These are phyloP conservation scores for Teinopalpus imperialis DNA, from an alignment of 2,888 invertebrate genomes.

Conservation along the genomic window DNA sequence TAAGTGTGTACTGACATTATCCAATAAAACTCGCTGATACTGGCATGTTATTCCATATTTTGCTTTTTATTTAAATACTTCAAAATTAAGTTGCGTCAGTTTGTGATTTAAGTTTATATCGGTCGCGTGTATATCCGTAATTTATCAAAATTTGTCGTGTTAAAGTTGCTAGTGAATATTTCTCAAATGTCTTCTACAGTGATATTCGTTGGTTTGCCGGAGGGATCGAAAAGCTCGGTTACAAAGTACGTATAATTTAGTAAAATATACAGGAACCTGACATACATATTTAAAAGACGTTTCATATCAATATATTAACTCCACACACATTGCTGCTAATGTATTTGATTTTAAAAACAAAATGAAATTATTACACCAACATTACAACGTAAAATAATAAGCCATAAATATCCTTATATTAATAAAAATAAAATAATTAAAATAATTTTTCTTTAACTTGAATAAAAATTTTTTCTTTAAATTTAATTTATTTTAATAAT, in stretches of 20 bases:
- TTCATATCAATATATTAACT: no score
- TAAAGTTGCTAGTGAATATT: slow-evolving; percentile 37
- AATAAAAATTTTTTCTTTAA: no score
- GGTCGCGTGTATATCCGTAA: slow-evolving; percentile 30
- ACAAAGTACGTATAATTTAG: slow-evolving; percentile 61
- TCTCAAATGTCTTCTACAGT: slow-evolving; percentile 83
- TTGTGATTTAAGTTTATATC: slow-evolving; percentile 18
- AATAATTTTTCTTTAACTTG: no score
- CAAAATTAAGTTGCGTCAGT: slow-evolving; percentile 28
- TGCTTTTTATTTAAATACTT: slow-evolving; percentile 25
- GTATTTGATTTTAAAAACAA: no score
- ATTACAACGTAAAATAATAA: no score
- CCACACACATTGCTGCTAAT: neutral
- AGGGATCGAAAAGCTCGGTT: slow-evolving; percentile 84
- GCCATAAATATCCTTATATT: no score
- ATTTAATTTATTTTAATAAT: no score
- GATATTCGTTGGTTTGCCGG: slow-evolving; percentile 81
- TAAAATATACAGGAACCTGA: no score
- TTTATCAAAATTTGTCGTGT: slow-evolving; percentile 43
- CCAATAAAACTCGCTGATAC: slow-evolving; percentile 49
- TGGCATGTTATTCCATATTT: slow-evolving; percentile 43
- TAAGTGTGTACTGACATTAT: slow-evolving; percentile 49
- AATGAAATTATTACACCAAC: no score
- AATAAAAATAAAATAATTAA: no score
- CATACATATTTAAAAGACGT: no score